Conservation (phyloP, 2,113 vertebrate genomes). For the Cottus gobio region DNA sequence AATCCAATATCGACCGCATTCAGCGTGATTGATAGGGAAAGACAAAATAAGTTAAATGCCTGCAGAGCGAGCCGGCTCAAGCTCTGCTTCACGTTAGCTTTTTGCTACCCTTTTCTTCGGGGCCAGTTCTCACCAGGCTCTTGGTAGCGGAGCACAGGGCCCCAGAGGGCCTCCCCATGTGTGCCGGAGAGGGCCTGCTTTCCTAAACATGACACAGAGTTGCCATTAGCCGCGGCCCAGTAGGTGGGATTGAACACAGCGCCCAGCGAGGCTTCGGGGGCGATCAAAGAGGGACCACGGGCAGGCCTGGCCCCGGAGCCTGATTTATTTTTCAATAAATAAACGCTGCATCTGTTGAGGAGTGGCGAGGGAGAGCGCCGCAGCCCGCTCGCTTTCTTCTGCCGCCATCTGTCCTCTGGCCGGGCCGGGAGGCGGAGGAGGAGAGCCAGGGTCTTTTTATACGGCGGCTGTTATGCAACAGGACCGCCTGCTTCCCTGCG, state of each 20-base stretch:
- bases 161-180: not conserved
- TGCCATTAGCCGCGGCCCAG: slow-evolving; percentile 49
- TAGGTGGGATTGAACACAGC: slow-evolving; percentile 54
- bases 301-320: slow-evolving; percentile 26
- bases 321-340: slow-evolving; percentile 72
- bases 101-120: slow-evolving; percentile 18
- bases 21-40: slow-evolving; percentile 16
- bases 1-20: slow-evolving; percentile 13
- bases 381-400: slow-evolving; percentile 61
- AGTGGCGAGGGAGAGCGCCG: slow-evolving; percentile 36
- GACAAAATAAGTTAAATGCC: not conserved
- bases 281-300: slow-evolving; percentile 57
- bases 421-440: slow-evolving; percentile 25
- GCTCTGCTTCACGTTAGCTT: not conserved
- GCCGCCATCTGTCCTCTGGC: slow-evolving; percentile 68
- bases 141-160: slow-evolving; percentile 14
- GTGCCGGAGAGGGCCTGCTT: slow-evolving; percentile 13
- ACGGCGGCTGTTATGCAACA: slow-evolving; percentile 65
- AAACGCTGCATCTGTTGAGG: slow-evolving; percentile 66
- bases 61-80: not conserved
- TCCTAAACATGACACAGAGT: slow-evolving; percentile 52
- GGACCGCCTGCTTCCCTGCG: slow-evolving; percentile 38
- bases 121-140: slow-evolving; percentile 1
- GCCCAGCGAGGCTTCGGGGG: slow-evolving; percentile 28
- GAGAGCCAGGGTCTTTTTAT: slow-evolving; percentile 45